Evolutionary conservation across 64 coral and sea anemone genomes (phyloP).

Genomic region (Stylophora pistillata): DNA sequence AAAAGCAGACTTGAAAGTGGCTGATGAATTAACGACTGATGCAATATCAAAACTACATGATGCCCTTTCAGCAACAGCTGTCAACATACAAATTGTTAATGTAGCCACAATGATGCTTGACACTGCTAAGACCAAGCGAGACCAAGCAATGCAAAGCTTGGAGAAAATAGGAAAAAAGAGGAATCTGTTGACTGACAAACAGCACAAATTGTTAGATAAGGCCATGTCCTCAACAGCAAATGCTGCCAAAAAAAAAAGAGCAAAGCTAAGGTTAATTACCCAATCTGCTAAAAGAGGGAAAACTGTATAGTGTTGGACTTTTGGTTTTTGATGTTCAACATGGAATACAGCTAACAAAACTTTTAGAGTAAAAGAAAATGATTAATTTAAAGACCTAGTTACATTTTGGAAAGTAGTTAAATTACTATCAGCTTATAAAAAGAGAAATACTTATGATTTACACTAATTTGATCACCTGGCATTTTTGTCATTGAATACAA

Average conservation of each 20-base stretch:
- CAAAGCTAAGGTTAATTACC: constrained; percentile 15
- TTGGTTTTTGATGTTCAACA: neutral
- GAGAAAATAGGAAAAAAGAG: constrained; percentile 12
- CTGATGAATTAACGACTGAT: constrained; percentile 55
- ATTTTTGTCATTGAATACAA: too few species aligned
- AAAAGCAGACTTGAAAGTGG: constrained; percentile 41
- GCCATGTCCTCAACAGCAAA: constrained; percentile 12
- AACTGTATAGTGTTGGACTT: too few species aligned
- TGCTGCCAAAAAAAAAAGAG: constrained; percentile 3
- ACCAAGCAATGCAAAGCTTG: constrained; percentile 17
- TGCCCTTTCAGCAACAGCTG: constrained; percentile 56
- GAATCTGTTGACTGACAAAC: constrained; percentile 12
- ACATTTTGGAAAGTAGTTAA: too few species aligned
- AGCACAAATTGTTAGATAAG: constrained; percentile 29
- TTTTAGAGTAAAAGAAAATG: too few species aligned
- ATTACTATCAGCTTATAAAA: too few species aligned
- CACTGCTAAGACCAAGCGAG: too few species aligned
- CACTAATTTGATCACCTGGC: too few species aligned
- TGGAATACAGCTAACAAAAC: too few species aligned
- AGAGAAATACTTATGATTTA: too few species aligned
- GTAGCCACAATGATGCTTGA: constrained; percentile 38
- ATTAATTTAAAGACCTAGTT: too few species aligned
- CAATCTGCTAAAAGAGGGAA: constrained; percentile 9
- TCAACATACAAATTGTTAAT: constrained; percentile 46
- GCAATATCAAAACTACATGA: constrained; percentile 56